phyloP scores from a whole-genome alignment of 2,113 vertebrate species.

The Erythrolamprus reginae region DNA sequence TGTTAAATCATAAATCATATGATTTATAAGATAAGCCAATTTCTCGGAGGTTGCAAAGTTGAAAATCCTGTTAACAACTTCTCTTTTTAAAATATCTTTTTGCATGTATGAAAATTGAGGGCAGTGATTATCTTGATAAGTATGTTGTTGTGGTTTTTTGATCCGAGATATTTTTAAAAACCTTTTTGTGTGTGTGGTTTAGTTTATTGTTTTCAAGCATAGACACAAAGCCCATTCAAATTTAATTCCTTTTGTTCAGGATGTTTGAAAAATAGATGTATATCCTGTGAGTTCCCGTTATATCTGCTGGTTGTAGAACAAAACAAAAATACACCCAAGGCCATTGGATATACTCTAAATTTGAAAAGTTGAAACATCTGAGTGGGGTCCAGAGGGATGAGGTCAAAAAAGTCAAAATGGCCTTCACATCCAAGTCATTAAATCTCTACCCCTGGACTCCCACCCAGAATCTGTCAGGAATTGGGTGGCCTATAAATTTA shows the following conservation, averaged over 20 bases:
- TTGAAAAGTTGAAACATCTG: not conserved
- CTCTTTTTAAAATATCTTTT: too few species aligned
- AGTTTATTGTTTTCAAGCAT: not conserved
- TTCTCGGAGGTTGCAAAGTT: not conserved
- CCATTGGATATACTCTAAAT: not conserved
- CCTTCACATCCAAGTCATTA: not conserved
- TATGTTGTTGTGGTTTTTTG: not conserved
- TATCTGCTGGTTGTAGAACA: not conserved
- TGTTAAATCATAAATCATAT: not conserved
- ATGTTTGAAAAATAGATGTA: not conserved
- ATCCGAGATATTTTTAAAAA: not conserved
- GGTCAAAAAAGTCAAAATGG: not conserved
- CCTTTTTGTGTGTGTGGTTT: not conserved
- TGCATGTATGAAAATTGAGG: not conserved
- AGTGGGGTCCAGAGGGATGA: not conserved
- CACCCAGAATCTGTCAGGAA: too few species aligned
- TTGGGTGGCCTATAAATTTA: too few species aligned
- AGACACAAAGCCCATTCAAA: constrained; percentile 4
- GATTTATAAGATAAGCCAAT: constrained; percentile 35
- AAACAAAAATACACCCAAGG: not conserved
- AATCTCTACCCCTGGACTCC: not conserved
- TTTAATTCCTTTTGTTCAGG: not conserved
- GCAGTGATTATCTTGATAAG: too few species aligned
- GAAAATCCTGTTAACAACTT: not conserved
- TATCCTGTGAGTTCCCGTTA: not conserved